A percentile compares a stretch with the other conserved stretches of the same genome.
phyloP scores from a whole-genome alignment of 92 coral and sea anemone species.

The Porites evermanni region DNA sequence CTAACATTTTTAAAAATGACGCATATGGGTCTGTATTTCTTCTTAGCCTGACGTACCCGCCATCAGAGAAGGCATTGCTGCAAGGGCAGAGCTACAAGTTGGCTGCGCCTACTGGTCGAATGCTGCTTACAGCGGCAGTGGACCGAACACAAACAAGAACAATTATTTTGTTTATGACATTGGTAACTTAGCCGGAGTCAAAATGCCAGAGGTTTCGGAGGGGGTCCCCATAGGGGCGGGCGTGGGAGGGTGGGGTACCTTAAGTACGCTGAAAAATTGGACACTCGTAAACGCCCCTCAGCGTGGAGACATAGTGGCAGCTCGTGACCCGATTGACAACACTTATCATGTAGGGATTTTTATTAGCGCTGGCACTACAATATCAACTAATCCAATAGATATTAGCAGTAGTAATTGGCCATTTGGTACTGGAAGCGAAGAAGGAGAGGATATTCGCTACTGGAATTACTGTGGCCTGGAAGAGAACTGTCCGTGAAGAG shows the following conservation, averaged over 20 bases:
- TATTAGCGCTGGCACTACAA: constrained; percentile 16
- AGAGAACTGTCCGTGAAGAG: too few species aligned
- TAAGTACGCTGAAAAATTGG: constrained; percentile 24
- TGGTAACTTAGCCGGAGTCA: constrained; percentile 51
- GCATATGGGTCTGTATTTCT: too few species aligned
- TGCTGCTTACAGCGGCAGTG: constrained; percentile 34
- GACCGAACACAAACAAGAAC: constrained; percentile 39
- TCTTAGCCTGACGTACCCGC: too few species aligned
- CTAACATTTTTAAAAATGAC: too few species aligned
- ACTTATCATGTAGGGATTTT: constrained; percentile 51
- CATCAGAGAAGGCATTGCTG: constrained; percentile 22
- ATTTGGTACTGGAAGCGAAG: not conserved
- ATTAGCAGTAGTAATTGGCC: constrained; percentile 32
- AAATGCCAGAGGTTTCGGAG: constrained; percentile 43
- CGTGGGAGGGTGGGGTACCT: constrained; percentile 44
- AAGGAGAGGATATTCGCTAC: too few species aligned
- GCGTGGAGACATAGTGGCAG: not conserved
- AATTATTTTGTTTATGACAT: constrained; percentile 55
- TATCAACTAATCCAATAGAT: constrained; percentile 26
- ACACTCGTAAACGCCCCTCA: too few species aligned
- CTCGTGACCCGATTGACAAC: not conserved
- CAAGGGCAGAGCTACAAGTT: constrained; percentile 34
- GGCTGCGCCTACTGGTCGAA: constrained; percentile 50
- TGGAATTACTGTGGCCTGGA: too few species aligned
- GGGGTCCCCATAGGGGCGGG: constrained; percentile 43